Base-by-base conservation (phyloP, 2,113 vertebrate genomes). In the Brachypteracias leptosomus region DNA sequence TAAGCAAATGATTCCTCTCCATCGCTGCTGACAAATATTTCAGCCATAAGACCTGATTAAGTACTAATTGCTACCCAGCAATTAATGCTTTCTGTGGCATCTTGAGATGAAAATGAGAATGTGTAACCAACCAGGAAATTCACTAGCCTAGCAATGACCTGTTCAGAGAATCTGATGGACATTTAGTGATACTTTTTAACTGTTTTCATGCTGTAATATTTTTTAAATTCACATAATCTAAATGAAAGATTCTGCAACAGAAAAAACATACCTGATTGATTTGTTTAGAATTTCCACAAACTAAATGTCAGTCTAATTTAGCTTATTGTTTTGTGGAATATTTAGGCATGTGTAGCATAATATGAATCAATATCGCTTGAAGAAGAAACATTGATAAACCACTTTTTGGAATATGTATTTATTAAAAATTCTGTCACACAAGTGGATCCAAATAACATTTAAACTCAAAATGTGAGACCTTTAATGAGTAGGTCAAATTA, bases 91-190 rank as follows among this genome's bases (percentile, higher is more conserved):
- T 97, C 81, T 54, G 26, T 88, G 62, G 68, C 85, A 96, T 88
- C 85, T 90, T 95, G 80, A 97, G 97, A 97, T 90, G 90, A 96
- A 97, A 95, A 96, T 95, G 85, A 96, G 89, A 80, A 77, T 92
- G 90, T 77, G 91, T 94, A 96, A 82, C 85, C 95, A 97, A 87
- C 66, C 82, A 97, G 85, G 89, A 96, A 97, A 92, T 93, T 84
- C 59, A 80, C 40, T 84, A 89, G 67, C 70, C 83, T 82, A 66
- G 67, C 51, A 94, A 73, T 65, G 73, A 77, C 82, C 86, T 96
- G 40, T 77, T 91, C 36, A 78, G 70, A 94, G 42, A 89, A 79
- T 54, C 58, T 73, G 44, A 92, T 71, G 63, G 78, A 87, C 51
- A 51, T 35, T 75, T 51, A 46, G 22, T 40, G 49, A 79, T 85